A percentile compares a stretch with the other conserved stretches of the same genome.
These are phyloP conservation scores for Caenorhabditis sp. DNA, from an alignment of 2,888 invertebrate species.

Conservation along the genomic window DNA sequence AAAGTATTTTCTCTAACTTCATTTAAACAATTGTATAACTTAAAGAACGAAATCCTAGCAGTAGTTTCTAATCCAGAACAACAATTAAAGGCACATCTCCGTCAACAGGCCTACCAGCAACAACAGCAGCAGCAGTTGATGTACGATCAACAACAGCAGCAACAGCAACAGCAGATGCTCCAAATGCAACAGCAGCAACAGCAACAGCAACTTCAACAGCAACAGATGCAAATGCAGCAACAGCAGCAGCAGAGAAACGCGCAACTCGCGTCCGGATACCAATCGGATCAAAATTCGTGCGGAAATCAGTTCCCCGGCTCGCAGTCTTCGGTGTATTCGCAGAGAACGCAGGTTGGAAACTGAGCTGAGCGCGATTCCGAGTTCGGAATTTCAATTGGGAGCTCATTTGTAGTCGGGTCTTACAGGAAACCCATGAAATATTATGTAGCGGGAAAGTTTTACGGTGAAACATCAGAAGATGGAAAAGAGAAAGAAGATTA, in stretches of 20 bases:
- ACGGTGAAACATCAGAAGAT: no score
- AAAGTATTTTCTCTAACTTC: no score
- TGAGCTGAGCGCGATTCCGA: no score
- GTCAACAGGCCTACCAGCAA: not conserved
- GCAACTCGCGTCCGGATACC: not conserved
- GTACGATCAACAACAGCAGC: conserved; percentile 13
- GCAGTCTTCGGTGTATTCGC: not conserved
- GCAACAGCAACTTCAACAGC: not conserved
- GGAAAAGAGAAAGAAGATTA: no score
- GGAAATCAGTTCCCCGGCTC: no score
- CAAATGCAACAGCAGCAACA: conserved; percentile 15
- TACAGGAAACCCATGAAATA: no score
- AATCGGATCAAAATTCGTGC: not conserved
- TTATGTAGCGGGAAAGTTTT: no score
- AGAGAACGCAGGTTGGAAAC: no score
- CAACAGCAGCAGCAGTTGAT: conserved; percentile 16
- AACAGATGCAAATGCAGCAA: not conserved
- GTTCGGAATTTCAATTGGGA: no score
- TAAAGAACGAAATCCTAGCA: not conserved
- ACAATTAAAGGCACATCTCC: not conserved
- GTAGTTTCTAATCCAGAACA: not conserved
- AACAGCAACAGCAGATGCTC: conserved; percentile 6
- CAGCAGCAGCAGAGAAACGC: not conserved
- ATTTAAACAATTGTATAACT: no score
- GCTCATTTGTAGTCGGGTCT: no score